Evolutionary conservation across 1,140 invertebrate genomes (phyloP).

Genomic region (Patella vulgata): DNA sequence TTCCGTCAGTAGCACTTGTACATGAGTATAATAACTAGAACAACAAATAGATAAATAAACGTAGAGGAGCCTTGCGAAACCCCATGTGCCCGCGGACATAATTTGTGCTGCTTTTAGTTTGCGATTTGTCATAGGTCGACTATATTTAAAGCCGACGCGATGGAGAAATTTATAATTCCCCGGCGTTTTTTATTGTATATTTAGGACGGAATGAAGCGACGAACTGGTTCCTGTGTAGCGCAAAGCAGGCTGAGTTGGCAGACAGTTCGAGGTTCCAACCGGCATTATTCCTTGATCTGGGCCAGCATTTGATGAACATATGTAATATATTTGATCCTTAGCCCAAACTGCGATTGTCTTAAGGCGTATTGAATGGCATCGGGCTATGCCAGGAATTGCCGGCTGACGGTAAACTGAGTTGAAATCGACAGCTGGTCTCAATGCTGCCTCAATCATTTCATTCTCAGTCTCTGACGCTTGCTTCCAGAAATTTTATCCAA

Average conservation of each 20-base stretch:
- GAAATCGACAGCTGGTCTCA: neutral
- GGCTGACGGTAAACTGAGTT: neutral
- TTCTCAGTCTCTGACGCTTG: too few species aligned
- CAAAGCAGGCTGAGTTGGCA: neutral
- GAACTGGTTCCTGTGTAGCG: neutral
- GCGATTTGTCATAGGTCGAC: neutral
- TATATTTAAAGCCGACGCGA: conserved; percentile 1
- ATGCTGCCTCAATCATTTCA: too few species aligned
- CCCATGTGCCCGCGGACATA: conserved; percentile 1
- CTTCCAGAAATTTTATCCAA: too few species aligned
- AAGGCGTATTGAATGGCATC: conserved; percentile 7
- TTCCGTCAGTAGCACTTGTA: conserved; percentile 4
- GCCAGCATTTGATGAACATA: conserved; percentile 17
- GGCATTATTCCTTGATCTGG: conserved; percentile 4
- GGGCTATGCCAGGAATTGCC: conserved; percentile 7
- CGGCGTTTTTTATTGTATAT: neutral
- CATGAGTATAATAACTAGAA: conserved; percentile 1
- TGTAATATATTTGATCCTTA: conserved; percentile 15
- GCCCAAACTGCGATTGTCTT: conserved; percentile 1
- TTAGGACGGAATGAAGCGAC: neutral
- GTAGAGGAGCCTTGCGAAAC: neutral
- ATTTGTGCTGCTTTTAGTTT: neutral
- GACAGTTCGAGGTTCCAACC: neutral
- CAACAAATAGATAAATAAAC: conserved; percentile 10
- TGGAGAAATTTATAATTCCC: neutral